Evolutionary conservation across 1,140 invertebrate species (phyloP).

Genomic region (Callitettix versicolor): DNA sequence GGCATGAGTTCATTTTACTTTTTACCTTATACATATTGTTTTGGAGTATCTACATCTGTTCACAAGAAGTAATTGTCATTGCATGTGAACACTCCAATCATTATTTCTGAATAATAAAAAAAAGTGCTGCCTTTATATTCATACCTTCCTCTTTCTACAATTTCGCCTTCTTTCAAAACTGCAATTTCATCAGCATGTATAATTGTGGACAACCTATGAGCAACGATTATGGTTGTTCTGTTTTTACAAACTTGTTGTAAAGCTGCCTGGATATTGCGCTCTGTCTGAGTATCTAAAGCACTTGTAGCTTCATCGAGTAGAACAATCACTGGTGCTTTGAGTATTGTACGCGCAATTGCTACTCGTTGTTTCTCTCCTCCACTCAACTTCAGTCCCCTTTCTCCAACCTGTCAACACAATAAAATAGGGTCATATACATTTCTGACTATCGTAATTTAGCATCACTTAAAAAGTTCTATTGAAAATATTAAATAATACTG

Average conservation of each 20-base stretch:
- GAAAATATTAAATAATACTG: no score
- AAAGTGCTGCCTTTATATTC: no score
- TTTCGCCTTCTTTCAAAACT: constrained; percentile 78
- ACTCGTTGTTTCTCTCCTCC: constrained; percentile 91
- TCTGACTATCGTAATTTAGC: neutral
- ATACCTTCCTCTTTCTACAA: constrained; percentile 81
- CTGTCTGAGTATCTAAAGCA: constrained; percentile 72
- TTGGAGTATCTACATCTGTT: no score
- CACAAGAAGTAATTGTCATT: no score
- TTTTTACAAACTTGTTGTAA: constrained; percentile 46
- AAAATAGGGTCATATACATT: neutral
- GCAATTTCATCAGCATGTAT: constrained; percentile 89
- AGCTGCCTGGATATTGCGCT: constrained; percentile 63
- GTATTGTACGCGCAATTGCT: constrained; percentile 80
- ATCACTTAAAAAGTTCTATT: neutral
- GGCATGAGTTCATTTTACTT: no score
- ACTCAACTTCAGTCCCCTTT: constrained; percentile 65
- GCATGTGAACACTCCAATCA: no score
- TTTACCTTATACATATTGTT: no score
- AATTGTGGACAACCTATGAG: constrained; percentile 85
- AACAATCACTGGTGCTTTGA: constrained; percentile 79
- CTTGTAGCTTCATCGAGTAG: constrained; percentile 85
- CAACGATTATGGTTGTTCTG: constrained; percentile 84
- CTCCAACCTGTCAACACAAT: constrained; percentile 48
- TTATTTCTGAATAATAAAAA: no score